Percentiles rank a stretch among this genome's conserved stretches.
These are phyloP conservation scores for Drosophila phalerata DNA, from an alignment of 2,888 invertebrate species.

Conservation along the genomic window DNA sequence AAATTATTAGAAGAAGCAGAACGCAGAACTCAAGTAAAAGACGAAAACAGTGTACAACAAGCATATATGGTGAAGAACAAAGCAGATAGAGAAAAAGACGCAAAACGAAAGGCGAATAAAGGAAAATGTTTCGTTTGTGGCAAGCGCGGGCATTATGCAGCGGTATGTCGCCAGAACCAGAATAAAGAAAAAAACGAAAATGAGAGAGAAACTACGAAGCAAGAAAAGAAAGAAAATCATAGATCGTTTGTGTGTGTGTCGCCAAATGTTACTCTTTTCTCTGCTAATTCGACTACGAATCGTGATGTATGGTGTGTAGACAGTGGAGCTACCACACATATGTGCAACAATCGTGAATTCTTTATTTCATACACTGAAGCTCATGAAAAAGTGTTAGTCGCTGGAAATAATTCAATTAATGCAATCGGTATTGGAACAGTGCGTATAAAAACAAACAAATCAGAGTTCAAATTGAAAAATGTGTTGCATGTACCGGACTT, in stretches of 20 bases:
- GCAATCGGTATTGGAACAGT: too few species aligned
- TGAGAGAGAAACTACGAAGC: neutral
- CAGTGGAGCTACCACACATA: too few species aligned
- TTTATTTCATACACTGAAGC: neutral
- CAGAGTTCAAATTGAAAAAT: neutral
- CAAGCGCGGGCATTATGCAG: neutral
- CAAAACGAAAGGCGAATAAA: neutral
- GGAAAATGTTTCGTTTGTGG: constrained; percentile 4
- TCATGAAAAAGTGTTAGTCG: constrained; percentile 1
- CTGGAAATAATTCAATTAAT: neutral
- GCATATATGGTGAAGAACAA: neutral
- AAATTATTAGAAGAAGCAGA: neutral
- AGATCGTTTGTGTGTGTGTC: constrained; percentile 6
- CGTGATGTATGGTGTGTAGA: too few species aligned
- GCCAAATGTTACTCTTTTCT: neutral
- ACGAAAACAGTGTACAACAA: neutral
- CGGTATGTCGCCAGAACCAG: neutral
- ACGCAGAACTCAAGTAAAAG: neutral
- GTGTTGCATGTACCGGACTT: too few species aligned
- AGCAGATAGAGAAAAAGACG: neutral
- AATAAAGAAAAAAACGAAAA: neutral
- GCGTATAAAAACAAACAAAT: too few species aligned
- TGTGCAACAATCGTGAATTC: neutral
- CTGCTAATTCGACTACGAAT: too few species aligned
- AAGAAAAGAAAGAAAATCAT: neutral